Conservation (phyloP, 2,888 invertebrate genomes). For the Horisme vitalbata region DNA sequence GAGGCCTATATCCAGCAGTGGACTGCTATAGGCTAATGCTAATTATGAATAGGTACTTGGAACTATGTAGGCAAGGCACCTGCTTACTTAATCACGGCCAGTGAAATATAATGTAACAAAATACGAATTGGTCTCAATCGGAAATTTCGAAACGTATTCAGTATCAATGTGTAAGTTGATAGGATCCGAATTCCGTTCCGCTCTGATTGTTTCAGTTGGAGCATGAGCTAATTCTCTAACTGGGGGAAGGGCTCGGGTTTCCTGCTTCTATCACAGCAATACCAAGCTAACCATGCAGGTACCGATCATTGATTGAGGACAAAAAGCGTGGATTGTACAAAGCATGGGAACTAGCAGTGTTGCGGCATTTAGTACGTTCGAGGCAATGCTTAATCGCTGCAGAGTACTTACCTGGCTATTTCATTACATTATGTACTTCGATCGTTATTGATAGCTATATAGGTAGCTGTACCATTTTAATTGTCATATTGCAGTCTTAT, state of each 20-base stretch:
- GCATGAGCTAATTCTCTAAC: conserved; percentile 87
- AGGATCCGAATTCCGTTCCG: conserved; percentile 64
- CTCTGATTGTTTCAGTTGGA: conserved; percentile 83
- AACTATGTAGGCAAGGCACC: too few relatives aligned
- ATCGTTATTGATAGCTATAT: background rate
- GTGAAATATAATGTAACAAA: too few relatives aligned
- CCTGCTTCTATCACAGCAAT: conserved; percentile 85
- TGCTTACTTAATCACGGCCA: too few relatives aligned
- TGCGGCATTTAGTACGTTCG: conserved; percentile 41
- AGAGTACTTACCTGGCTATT: conserved; percentile 7
- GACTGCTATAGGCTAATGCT: too few relatives aligned
- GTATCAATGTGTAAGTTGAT: conserved; percentile 43
- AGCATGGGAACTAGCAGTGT: conserved; percentile 60
- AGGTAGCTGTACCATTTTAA: conserved; percentile 14
- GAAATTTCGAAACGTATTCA: conserved; percentile 27
- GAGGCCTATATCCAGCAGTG: too few relatives aligned
- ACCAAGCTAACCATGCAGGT: conserved; percentile 58
- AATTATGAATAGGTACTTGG: too few relatives aligned
- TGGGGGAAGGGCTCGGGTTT: conserved; percentile 86
- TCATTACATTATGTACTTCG: conserved; percentile 28
- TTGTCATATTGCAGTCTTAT: conserved; percentile 14
- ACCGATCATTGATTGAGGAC: conserved; percentile 61
- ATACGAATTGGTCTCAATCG: conserved; percentile 4
- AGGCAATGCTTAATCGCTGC: conserved; percentile 23
- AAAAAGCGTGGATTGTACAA: conserved; percentile 63